Percentiles rank a stretch among this genome's conserved stretches.
phyloP scores from a whole-genome alignment of 2,888 invertebrate genomes.

The Mellilla xanthometata region DNA sequence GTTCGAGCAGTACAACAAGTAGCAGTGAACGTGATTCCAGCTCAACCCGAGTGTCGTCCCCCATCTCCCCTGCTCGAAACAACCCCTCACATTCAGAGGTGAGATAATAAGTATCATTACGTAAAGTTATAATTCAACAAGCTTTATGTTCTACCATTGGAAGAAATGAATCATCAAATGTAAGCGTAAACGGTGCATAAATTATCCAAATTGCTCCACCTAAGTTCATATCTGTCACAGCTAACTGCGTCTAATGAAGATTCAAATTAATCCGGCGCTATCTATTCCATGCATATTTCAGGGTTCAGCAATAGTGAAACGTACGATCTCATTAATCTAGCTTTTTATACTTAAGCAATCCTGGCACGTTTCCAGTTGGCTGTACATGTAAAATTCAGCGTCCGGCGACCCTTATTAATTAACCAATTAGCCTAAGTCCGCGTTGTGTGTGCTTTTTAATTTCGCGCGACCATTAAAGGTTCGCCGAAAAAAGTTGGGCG shows the following conservation, averaged over 20 bases:
- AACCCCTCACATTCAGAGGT: constrained; percentile 60
- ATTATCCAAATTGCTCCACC: constrained; percentile 4
- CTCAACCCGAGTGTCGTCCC: constrained; percentile 49
- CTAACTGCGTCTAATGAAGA: constrained; percentile 9
- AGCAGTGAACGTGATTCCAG: constrained; percentile 48
- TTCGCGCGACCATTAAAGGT: constrained; percentile 56
- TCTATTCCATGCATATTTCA: constrained; percentile 23
- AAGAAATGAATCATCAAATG: constrained; percentile 2
- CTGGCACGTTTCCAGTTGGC: constrained; percentile 66
- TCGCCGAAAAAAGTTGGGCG: constrained; percentile 51
- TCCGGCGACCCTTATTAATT: constrained; percentile 70
- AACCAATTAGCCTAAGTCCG: constrained; percentile 74
- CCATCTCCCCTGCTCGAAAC: constrained; percentile 53
- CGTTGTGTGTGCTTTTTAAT: constrained; percentile 67
- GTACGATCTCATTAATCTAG: constrained; percentile 48
- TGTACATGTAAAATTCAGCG: constrained; percentile 61
- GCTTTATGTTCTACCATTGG: neutral
- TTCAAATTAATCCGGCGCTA: constrained; percentile 21
- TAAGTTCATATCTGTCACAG: constrained; percentile 17
- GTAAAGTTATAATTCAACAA: neutral
- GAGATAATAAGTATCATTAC: constrained; percentile 7
- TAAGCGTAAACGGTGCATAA: neutral
- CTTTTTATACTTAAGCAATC: constrained; percentile 58
- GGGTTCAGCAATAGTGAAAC: constrained; percentile 22
- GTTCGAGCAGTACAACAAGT: constrained; percentile 33